Percentiles rank a stretch among this genome's conserved stretches.
Conservation (phyloP, 2,113 vertebrate species). For the Otus sunia region DNA sequence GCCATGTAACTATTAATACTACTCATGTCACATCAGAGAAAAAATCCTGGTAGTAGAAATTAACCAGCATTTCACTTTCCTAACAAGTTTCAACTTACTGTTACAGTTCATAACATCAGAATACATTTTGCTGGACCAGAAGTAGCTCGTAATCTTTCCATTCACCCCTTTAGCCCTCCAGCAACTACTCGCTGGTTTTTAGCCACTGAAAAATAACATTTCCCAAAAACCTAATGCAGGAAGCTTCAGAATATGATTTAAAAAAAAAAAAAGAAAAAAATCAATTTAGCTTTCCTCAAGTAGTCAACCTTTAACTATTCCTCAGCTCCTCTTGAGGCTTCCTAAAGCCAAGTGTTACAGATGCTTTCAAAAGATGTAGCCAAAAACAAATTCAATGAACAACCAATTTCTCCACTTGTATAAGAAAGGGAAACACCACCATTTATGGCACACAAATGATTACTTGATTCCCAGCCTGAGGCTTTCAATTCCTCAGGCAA, state of each 20-base stretch:
- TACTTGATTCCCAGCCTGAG: not conserved
- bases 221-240: not conserved
- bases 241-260: not conserved
- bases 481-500: not conserved
- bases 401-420: not conserved
- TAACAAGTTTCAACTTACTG: not conserved
- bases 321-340: not conserved
- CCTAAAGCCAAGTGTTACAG: not conserved
- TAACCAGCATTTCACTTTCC: not conserved
- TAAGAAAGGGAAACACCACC: not conserved
- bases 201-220: not conserved
- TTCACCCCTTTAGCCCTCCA: not conserved
- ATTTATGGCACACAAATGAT: not conserved
- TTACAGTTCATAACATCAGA: not conserved
- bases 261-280: not conserved
- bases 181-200: not conserved
- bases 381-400: not conserved
- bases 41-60: not conserved
- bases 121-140: not conserved
- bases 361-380: not conserved
- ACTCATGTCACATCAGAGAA: not conserved
- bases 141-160: not conserved
- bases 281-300: not conserved
- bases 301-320: not conserved
- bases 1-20: not conserved